Conservation (phyloP, 2,888 invertebrate genomes). For the Drosophila paracracens region DNA sequence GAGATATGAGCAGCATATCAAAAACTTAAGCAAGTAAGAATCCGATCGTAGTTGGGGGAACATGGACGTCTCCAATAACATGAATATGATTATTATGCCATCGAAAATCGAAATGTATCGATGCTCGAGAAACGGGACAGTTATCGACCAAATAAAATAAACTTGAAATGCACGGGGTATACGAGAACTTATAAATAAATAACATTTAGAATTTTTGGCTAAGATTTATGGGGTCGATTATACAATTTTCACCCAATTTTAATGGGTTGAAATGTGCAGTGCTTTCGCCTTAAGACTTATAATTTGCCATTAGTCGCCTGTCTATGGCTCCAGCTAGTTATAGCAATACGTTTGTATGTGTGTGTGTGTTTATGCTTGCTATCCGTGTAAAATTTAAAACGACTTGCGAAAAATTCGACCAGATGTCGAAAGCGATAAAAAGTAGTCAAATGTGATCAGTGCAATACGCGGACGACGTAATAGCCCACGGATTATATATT, state of each 20-base stretch:
- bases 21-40: too few relatives aligned
- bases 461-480: constrained; percentile 42
- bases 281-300: not conserved
- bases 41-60: too few relatives aligned
- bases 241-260: not conserved
- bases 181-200: not conserved
- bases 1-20: not conserved
- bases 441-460: constrained; percentile 51
- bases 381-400: constrained; percentile 10
- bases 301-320: not conserved
- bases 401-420: constrained; percentile 22
- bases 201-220: not conserved
- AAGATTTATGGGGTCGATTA: not conserved
- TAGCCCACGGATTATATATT: constrained; percentile 53
- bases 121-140: not conserved
- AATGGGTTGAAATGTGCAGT: not conserved
- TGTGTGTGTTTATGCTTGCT: not conserved
- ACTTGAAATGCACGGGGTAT: not conserved
- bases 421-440: constrained; percentile 51
- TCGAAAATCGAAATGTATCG: not conserved
- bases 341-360: not conserved
- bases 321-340: not conserved
- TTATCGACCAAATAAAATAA: not conserved
- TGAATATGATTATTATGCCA: too few relatives aligned
- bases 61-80: too few relatives aligned